Evolutionary conservation across 2,797 vertebrate species (phyloP).

Genomic region (Lycodopsis pacificus): DNA sequence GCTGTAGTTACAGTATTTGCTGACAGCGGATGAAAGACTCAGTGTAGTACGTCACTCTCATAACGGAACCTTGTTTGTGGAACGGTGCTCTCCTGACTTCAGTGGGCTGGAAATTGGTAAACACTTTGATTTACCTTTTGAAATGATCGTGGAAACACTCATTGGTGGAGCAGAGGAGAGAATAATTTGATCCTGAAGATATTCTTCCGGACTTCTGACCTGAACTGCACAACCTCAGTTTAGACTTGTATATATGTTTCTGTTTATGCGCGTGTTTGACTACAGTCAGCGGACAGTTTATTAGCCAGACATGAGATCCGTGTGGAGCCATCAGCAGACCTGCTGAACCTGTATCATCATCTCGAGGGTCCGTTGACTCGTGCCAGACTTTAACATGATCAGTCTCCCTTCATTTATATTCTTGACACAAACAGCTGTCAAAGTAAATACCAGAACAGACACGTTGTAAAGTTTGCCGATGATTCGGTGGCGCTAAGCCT

Average conservation of each 20-base stretch:
- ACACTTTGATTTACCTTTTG: slow-evolving; percentile 54
- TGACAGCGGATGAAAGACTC: slow-evolving; percentile 17
- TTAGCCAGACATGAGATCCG: background rate
- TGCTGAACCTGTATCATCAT: background rate
- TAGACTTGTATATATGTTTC: slow-evolving; percentile 19
- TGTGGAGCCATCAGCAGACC: background rate
- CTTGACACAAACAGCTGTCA: background rate
- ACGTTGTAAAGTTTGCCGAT: background rate
- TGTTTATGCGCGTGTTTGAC: background rate
- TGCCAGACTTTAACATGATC: background rate
- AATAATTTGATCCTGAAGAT: slow-evolving; percentile 40
- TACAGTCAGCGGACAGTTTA: background rate
- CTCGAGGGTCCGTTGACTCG: background rate
- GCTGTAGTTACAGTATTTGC: slow-evolving; percentile 29
- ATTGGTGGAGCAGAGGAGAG: slow-evolving; percentile 21
- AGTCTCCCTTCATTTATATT: background rate
- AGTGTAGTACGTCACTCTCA: background rate
- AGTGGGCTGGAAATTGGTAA: slow-evolving; percentile 38
- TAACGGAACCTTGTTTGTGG: slow-evolving; percentile 18
- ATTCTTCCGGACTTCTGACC: slow-evolving; percentile 37
- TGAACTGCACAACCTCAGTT: slow-evolving; percentile 40
- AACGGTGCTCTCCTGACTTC: slow-evolving; percentile 20
- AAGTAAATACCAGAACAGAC: background rate
- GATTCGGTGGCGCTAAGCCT: background rate
- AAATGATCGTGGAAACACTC: slow-evolving; percentile 44